phyloP scores from a whole-genome alignment of 2,797 vertebrate species.

The Galaxias olidus region DNA sequence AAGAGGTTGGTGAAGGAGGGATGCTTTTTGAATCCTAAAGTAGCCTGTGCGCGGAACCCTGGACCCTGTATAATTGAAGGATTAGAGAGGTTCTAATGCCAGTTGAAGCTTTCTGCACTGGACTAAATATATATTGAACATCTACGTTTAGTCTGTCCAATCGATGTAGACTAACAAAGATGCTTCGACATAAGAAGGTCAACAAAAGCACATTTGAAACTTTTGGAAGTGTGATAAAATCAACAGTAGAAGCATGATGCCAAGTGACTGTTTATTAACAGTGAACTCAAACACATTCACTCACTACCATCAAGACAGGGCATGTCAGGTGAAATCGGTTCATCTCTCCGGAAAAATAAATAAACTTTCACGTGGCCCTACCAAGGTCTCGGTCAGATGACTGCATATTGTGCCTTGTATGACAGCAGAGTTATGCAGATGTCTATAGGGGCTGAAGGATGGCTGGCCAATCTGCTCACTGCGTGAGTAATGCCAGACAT shows the following conservation, averaged over 20 bases:
- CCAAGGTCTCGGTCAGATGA: slow-evolving; percentile 34
- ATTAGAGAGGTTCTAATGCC: too few species aligned
- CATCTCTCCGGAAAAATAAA: slow-evolving; percentile 1
- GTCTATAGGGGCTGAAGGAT: slow-evolving; percentile 14
- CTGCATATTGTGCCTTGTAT: not conserved
- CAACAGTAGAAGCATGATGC: too few species aligned
- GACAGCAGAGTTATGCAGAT: slow-evolving; percentile 35
- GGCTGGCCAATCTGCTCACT: not conserved
- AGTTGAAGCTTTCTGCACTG: too few species aligned
- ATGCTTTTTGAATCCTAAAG: slow-evolving; percentile 59
- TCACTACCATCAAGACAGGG: too few species aligned
- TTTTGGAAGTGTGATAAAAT: too few species aligned
- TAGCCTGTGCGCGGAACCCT: too few species aligned
- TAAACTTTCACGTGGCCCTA: slow-evolving; percentile 21
- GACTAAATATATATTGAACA: too few species aligned
- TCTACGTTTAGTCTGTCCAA: too few species aligned
- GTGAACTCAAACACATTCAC: not conserved
- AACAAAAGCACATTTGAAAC: too few species aligned
- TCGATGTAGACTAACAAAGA: too few species aligned
- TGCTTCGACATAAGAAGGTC: too few species aligned
- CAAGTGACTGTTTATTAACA: slow-evolving; percentile 16
- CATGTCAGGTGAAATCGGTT: slow-evolving; percentile 16
- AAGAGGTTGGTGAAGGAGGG: slow-evolving; percentile 33
- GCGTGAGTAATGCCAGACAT: not conserved
- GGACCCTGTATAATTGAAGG: too few species aligned